Evolutionary conservation across 2,888 invertebrate species (phyloP).

Genomic region (Carpatolechia fugitivella): DNA sequence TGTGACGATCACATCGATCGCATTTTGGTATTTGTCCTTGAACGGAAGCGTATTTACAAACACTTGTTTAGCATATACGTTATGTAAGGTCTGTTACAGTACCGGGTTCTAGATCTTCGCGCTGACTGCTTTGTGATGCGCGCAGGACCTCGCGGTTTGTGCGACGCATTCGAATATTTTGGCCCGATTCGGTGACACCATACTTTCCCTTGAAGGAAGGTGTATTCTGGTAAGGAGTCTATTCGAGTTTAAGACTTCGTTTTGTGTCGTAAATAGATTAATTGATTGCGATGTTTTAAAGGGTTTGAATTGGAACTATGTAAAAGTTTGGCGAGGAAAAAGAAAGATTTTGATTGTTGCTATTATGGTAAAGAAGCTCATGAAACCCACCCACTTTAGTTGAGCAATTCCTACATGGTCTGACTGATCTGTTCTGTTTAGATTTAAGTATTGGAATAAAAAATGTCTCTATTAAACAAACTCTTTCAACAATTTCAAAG

Average conservation of each 20-base stretch:
- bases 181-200: slow-evolving; percentile 23
- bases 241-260: not conserved
- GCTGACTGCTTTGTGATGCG: slow-evolving; percentile 35
- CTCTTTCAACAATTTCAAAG: too few relatives aligned
- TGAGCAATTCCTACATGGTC: too few relatives aligned
- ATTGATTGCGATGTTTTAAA: not conserved
- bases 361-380: too few relatives aligned
- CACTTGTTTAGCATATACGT: not conserved
- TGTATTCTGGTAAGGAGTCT: slow-evolving; percentile 46
- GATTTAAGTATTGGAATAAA: too few relatives aligned
- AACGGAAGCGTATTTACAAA: not conserved
- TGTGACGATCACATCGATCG: not conserved
- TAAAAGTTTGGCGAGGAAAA: too few relatives aligned
- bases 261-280: not conserved
- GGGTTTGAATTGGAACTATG: too few relatives aligned
- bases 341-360: too few relatives aligned
- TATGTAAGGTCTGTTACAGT: not conserved
- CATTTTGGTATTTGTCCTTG: not conserved
- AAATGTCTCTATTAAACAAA: too few relatives aligned
- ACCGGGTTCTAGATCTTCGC: not conserved
- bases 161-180: slow-evolving; percentile 58
- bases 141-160: slow-evolving; percentile 33
- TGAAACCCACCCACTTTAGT: too few relatives aligned
- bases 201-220: slow-evolving; percentile 51
- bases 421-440: too few relatives aligned